phyloP scores from a whole-genome alignment of 2,113 vertebrate species.

The Apistogramma diplotaenia region DNA sequence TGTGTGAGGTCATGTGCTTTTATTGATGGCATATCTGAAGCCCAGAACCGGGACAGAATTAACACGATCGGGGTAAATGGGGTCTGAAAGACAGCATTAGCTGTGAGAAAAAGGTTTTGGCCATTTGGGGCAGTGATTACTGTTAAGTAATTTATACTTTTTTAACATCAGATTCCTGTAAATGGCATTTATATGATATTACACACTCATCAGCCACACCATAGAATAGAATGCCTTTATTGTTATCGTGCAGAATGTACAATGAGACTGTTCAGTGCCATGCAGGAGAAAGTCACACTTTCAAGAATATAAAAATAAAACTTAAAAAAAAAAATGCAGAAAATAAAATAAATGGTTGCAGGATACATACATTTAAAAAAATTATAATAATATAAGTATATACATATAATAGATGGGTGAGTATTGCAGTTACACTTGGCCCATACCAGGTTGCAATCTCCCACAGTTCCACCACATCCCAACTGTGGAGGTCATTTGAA shows the following conservation, averaged over 20 bases:
- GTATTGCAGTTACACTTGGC: background rate
- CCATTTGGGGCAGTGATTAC: background rate
- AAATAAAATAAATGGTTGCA: no score
- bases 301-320: no score
- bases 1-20: constrained; percentile 1
- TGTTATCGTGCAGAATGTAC: no score
- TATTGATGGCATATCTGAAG: background rate
- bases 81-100: background rate
- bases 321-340: no score
- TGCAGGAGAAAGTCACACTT: no score
- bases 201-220: background rate
- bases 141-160: background rate
- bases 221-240: no score
- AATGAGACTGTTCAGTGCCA: no score
- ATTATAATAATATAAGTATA: no score
- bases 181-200: background rate
- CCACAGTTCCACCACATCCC: background rate
- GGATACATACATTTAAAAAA: no score
- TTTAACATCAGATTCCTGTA: background rate
- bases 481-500: background rate
- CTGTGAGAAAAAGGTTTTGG: background rate
- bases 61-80: background rate
- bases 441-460: no score
- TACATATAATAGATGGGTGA: no score
- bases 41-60: background rate